These are phyloP conservation scores for Trissolcus basalis DNA, from an alignment of 1,140 invertebrate genomes.

Conservation along the genomic window DNA sequence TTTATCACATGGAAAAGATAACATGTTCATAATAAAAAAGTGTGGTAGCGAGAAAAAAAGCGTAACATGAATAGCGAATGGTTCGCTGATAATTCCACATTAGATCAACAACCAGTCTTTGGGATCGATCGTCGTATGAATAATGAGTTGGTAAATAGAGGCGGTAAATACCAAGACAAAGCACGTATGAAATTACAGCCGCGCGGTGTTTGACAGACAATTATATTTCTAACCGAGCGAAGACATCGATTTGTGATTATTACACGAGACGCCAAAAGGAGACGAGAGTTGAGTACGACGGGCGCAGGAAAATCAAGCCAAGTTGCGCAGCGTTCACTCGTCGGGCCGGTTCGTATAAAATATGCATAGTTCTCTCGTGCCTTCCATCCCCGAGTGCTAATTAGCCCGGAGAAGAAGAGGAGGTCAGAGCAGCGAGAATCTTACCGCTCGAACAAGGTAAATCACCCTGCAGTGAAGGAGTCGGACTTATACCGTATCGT, in stretches of 20 bases:
- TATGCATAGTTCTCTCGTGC: slow-evolving; percentile 56
- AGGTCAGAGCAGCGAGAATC: slow-evolving; percentile 52
- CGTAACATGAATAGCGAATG: too few species aligned
- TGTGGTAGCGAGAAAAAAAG: too few species aligned
- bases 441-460: slow-evolving; percentile 52
- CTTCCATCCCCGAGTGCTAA: slow-evolving; percentile 55
- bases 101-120: not conserved
- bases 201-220: slow-evolving; percentile 28
- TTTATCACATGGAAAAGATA: too few species aligned
- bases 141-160: slow-evolving; percentile 15
- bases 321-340: slow-evolving; percentile 24
- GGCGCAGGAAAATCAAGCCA: slow-evolving; percentile 32
- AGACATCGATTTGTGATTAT: slow-evolving; percentile 37
- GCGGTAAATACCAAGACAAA: too few species aligned
- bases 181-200: slow-evolving; percentile 28
- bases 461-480: slow-evolving; percentile 47
- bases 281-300: slow-evolving; percentile 23
- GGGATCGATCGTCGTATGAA: slow-evolving; percentile 12
- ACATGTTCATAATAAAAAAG: too few species aligned
- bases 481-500: slow-evolving; percentile 48
- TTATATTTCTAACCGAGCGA: slow-evolving; percentile 42
- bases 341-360: slow-evolving; percentile 35
- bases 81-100: not conserved
- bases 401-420: slow-evolving; percentile 45
- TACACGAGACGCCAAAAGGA: slow-evolving; percentile 20